phyloP scores from a whole-genome alignment of 2,113 vertebrate genomes.

The Agelaius phoeniceus region DNA sequence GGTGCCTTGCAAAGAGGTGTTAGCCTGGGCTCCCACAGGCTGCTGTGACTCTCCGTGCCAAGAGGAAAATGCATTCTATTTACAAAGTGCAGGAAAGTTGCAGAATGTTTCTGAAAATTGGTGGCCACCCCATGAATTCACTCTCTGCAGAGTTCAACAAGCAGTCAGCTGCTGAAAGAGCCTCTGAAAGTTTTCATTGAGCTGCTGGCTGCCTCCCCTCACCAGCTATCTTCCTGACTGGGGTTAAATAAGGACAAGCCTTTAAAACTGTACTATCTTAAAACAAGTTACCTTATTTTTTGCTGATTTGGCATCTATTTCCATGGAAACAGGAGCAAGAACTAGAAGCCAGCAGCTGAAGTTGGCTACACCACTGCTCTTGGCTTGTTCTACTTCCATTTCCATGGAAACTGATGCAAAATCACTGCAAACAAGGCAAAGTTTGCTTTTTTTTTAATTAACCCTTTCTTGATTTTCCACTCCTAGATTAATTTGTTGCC shows the following conservation, averaged over 20 bases:
- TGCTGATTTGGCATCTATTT: constrained; percentile 70
- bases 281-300: constrained; percentile 65
- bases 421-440: constrained; percentile 60
- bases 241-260: constrained; percentile 58
- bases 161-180: not conserved
- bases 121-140: not conserved
- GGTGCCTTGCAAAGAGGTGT: not conserved
- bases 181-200: not conserved
- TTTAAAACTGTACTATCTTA: constrained; percentile 53
- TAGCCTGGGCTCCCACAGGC: not conserved
- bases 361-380: constrained; percentile 51
- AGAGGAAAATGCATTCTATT: not conserved
- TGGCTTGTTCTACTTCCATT: constrained; percentile 72
- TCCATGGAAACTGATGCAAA: constrained; percentile 77
- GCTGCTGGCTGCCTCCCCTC: not conserved
- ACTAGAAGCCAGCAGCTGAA: constrained; percentile 63
- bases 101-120: not conserved
- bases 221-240: constrained; percentile 10
- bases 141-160: not conserved
- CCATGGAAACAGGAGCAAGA: constrained; percentile 67
- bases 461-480: constrained; percentile 23
- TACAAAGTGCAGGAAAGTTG: not conserved
- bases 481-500: not conserved
- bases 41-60: not conserved
- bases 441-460: constrained; percentile 26